Evolutionary conservation across 2,113 vertebrate genomes (phyloP), one percentile per base, ranked within the genome.

Genomic region (Cololabis saira): DNA sequence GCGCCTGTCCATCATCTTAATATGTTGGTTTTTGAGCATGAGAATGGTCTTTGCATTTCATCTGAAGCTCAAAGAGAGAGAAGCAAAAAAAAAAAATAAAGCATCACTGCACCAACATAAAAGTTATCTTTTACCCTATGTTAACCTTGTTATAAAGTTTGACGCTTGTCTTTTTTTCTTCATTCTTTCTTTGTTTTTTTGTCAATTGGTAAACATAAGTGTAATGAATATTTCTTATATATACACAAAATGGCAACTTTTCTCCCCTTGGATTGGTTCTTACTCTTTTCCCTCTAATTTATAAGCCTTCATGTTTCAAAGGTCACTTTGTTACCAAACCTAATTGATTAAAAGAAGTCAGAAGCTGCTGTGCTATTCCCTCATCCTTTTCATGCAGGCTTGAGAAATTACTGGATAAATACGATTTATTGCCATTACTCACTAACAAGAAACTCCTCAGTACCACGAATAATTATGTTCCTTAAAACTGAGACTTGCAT

Each of bases 281-380:
- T 9, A 7, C 5, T 37, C 33, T 37, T 37, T 37, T 37, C 33
- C 33, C 33, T 37, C 6, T 37, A 37, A 37, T 37, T 37, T 37
- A 37, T 37, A 37, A 37, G 33, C 33, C 57, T 72, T 67, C 37
- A 67, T 69, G 77, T 83, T 83, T 67, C 63, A 90, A 80, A 89
- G 89, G 87, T 92, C 84, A 91, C 78, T 86, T 86, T 88, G 83
- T 62, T 76, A 77, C 65, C 48, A 74, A 15, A 67, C 33, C 67
- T 81, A 78, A 89, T 87, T 88, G 85, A 90, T 92, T 76, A 67
- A 83, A 88, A 89, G 74, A 83, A 37, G 73, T 82, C 21, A 67
- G 68, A 62, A 76, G 71, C 61, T 52, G 67, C 53, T 80, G 61
- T 7, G 57, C 54, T 3, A 18, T 78, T 76, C 68, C 53, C 76